Evolutionary conservation across 1,140 invertebrate genomes (phyloP).

Genomic region (Heliconius nattereri): DNA sequence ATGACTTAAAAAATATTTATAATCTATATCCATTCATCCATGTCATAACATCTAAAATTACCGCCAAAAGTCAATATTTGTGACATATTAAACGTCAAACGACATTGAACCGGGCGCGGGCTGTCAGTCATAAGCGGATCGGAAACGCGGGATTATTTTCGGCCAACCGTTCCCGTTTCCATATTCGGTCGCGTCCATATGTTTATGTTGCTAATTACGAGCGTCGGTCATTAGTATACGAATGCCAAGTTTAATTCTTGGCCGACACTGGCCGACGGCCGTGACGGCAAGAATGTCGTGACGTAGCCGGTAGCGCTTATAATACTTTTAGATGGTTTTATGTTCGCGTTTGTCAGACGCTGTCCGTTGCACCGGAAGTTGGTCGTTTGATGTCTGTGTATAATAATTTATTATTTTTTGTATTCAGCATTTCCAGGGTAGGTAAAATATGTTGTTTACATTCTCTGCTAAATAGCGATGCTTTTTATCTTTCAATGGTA

Average conservation of each 20-base stretch:
- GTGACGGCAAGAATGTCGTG: conserved; percentile 59
- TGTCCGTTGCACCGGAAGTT: neutral
- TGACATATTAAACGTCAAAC: conserved; percentile 23
- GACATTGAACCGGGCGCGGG: conserved; percentile 23
- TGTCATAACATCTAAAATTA: conserved; percentile 16
- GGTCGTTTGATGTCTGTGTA: neutral
- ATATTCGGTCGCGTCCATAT: conserved; percentile 52
- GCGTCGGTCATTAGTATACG: conserved; percentile 54
- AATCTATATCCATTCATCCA: neutral
- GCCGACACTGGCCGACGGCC: conserved; percentile 54
- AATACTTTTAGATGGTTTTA: neutral
- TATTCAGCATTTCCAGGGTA: too few relatives aligned
- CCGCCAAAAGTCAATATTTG: conserved; percentile 19
- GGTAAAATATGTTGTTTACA: too few relatives aligned
- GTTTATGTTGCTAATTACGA: conserved; percentile 61
- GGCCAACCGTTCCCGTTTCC: conserved; percentile 43
- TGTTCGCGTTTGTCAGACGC: neutral
- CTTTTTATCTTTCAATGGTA: too few relatives aligned
- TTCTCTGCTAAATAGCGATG: too few relatives aligned
- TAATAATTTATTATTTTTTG: neutral
- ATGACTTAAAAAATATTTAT: neutral
- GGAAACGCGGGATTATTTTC: conserved; percentile 45
- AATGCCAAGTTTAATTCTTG: conserved; percentile 71
- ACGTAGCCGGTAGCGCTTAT: conserved; percentile 45
- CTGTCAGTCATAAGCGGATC: conserved; percentile 21